Percentiles rank a stretch among this genome's conserved stretches.
These are phyloP conservation scores for Axis porcinus DNA, from an alignment of 2,113 vertebrate species.

Conservation along the genomic window DNA sequence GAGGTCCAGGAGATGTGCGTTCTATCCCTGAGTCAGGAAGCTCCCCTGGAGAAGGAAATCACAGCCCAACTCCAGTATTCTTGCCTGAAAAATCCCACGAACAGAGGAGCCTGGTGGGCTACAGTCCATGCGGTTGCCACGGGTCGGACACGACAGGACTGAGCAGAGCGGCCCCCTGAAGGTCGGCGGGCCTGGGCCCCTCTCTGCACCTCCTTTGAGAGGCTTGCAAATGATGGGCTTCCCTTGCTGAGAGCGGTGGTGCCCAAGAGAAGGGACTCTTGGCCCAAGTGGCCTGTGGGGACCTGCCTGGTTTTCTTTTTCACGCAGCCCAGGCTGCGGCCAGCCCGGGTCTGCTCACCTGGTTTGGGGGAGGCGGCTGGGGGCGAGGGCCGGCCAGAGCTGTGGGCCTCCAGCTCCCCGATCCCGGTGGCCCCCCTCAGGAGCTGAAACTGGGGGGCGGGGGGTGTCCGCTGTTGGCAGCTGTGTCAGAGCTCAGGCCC, in stretches of 20 bases:
- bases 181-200: background rate
- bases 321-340: too few species aligned
- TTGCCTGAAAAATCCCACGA: background rate
- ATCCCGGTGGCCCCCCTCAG: background rate
- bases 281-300: background rate
- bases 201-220: background rate
- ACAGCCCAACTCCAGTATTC: background rate
- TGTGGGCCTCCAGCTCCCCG: background rate
- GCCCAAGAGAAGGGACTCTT: rapidly evolving
- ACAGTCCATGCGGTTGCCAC: background rate
- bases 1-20: background rate
- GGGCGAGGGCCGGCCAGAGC: background rate
- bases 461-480: background rate
- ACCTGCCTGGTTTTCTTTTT: background rate
- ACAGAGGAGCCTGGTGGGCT: background rate
- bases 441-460: background rate
- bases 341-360: background rate
- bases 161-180: background rate
- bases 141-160: background rate
- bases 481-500: background rate
- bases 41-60: background rate
- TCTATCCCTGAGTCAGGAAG: background rate
- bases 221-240: background rate
- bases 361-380: background rate
- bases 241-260: too few species aligned